Base-by-base conservation (phyloP, 2,888 invertebrate genomes). In the Agapostemon virescens region DNA sequence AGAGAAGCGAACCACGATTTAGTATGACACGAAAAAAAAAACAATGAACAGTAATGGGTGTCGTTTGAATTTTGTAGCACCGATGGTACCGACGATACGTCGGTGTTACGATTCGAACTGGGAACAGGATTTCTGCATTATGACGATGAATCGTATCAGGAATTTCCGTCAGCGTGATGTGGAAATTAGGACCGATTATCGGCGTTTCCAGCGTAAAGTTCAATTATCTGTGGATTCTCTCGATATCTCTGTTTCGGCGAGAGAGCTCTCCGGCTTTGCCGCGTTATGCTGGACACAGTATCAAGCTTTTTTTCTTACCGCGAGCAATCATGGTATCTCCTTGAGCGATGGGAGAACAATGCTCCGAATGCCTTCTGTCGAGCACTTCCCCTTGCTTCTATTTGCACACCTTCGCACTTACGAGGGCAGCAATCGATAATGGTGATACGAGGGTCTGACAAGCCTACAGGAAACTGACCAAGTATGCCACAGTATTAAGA, bases 181-280 rank as follows among this genome's bases (percentile, higher is more conserved):
- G 66, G 30, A 55, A 81, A 79, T 79, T 70, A 71, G 45, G 33
- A 45, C 17, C 2, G 61, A 71, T 68, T 63, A 68, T 74, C 70
- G 52, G 2, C 66, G 38, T 23, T 55, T 38, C 30, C 52, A 40
- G 38, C 71, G 66, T 69, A 36, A 75, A 66, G 66, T 72, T 81
- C 69, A 80, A 77, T 80, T 69, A 74, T 72, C 66, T 45, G 69
- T 38, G 67, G 63, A 63, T 58, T 36, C 33, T 33, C 33, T 38
- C 58, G 69, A 80, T 70, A 61, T 26, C 52, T 58, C 20, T 26
- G 23, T 23, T 6, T 55, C 52, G 4, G 13, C 11, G 1, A 23
- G 52, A 52, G 11, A 13, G 49, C 33, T 33, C 33, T 33, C 2
- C 7, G 9, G 49, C 4, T 23, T 23, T 23, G 23, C 23, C 23